Evolutionary conservation across 2,113 vertebrate genomes (phyloP).

Genomic region (Terrapene triunguis): DNA sequence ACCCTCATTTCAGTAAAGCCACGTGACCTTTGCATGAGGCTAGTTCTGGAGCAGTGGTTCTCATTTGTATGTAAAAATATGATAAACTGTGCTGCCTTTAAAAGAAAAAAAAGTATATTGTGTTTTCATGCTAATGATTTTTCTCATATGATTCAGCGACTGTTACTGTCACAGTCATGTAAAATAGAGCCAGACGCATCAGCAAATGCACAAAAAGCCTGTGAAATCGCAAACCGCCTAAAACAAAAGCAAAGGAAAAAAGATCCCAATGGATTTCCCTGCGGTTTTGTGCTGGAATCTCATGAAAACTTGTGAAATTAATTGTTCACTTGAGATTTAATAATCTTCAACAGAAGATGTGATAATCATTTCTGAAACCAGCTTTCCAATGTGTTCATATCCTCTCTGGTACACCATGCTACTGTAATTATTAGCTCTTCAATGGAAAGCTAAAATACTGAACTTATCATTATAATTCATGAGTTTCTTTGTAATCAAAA

Average conservation of each 20-base stretch:
- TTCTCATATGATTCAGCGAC: background rate
- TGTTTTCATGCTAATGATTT: conserved; percentile 1
- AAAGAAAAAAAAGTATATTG: background rate
- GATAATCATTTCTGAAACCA: background rate
- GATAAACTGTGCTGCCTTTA: background rate
- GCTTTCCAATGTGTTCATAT: background rate
- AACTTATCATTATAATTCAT: background rate
- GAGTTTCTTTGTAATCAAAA: background rate
- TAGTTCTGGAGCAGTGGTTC: background rate
- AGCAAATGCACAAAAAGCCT: conserved; percentile 8
- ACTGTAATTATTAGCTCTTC: background rate
- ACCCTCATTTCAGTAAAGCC: background rate
- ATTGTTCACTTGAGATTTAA: background rate
- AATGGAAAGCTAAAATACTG: background rate
- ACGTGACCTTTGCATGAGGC: fast-evolving
- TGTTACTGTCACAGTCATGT: background rate
- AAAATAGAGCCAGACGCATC: background rate
- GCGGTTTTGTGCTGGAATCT: background rate
- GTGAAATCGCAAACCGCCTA: background rate
- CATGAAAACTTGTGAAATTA: background rate
- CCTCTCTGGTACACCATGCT: background rate
- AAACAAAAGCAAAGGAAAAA: background rate
- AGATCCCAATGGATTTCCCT: background rate
- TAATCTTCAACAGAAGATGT: background rate
- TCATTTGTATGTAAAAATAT: background rate